A percentile compares a stretch with the other conserved stretches of the same genome.
These are phyloP conservation scores for Hylaeus anthracinus DNA, from an alignment of 1,140 invertebrate genomes.

Conservation along the genomic window DNA sequence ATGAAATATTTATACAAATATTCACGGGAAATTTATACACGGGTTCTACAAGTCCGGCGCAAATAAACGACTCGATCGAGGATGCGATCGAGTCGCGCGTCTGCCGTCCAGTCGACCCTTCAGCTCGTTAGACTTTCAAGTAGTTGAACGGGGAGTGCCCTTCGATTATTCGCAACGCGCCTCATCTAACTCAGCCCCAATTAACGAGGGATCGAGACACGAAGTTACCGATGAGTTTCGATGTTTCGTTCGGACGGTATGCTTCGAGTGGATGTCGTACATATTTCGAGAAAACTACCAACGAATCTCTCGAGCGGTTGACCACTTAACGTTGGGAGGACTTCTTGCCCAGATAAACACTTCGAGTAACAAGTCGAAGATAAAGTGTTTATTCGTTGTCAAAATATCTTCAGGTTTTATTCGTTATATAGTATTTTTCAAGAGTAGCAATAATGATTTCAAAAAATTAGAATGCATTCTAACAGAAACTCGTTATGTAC, in stretches of 20 bases:
- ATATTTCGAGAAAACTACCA: conserved; percentile 6
- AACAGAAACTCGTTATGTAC: no score
- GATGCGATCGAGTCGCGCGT: neutral
- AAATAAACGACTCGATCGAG: conserved; percentile 3
- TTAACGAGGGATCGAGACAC: conserved; percentile 45
- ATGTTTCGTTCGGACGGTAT: conserved; percentile 10
- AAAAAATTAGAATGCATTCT: no score
- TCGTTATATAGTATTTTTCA: no score
- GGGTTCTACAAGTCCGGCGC: no score
- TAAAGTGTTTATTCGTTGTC: no score
- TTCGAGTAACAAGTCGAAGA: no score
- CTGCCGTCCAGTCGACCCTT: conserved; percentile 7
- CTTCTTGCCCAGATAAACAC: no score
- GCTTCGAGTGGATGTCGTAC: conserved; percentile 5
- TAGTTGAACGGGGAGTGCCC: conserved; percentile 34
- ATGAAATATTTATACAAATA: conserved; percentile 27
- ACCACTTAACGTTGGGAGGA: neutral
- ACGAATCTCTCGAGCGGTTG: neutral
- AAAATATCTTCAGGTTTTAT: no score
- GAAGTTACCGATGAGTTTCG: conserved; percentile 19
- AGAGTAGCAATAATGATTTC: no score
- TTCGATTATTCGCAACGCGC: conserved; percentile 51
- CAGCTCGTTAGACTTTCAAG: conserved; percentile 52
- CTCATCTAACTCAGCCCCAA: conserved; percentile 43
- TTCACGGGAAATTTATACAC: conserved; percentile 19